These are phyloP conservation scores for Reticulitermes lucifugus DNA, from an alignment of 2,888 invertebrate species.

Conservation along the genomic window DNA sequence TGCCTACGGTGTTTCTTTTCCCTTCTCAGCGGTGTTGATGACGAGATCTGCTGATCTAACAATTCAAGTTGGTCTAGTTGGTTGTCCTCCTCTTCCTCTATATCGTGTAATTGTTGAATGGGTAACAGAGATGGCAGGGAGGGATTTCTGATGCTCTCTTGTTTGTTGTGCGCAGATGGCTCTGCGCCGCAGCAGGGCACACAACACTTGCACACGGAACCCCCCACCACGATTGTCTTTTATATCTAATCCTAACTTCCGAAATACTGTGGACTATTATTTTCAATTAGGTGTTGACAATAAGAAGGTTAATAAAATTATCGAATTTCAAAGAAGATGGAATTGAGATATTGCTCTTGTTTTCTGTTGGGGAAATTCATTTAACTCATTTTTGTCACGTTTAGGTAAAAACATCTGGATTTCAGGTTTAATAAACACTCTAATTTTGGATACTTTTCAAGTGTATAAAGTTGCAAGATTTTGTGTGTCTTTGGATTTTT, in stretches of 20 bases:
- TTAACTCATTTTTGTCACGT: no score
- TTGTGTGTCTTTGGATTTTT: neutral
- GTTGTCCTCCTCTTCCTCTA: slow-evolving; percentile 84
- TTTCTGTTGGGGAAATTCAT: neutral
- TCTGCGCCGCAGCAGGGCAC: slow-evolving; percentile 51
- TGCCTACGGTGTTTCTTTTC: slow-evolving; percentile 64
- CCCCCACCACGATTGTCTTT: slow-evolving; percentile 54
- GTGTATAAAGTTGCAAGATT: neutral
- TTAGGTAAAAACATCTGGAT: neutral
- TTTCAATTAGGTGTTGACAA: neutral
- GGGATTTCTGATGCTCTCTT: slow-evolving; percentile 32
- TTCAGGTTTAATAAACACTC: neutral
- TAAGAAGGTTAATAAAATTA: neutral
- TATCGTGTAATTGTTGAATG: slow-evolving; percentile 79
- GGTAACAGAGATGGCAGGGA: slow-evolving; percentile 36
- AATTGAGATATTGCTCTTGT: neutral
- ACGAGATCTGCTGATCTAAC: slow-evolving; percentile 63
- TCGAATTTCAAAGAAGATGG: neutral
- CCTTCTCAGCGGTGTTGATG: slow-evolving; percentile 67
- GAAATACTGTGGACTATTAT: neutral
- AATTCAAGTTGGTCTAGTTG: slow-evolving; percentile 60
- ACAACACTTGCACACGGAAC: slow-evolving; percentile 55
- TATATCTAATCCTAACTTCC: slow-evolving; percentile 22
- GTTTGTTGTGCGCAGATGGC: slow-evolving; percentile 59
- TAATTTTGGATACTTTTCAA: neutral